These are phyloP conservation scores for Gavialis gangeticus DNA, from an alignment of 2,113 vertebrate species.

Conservation along the genomic window DNA sequence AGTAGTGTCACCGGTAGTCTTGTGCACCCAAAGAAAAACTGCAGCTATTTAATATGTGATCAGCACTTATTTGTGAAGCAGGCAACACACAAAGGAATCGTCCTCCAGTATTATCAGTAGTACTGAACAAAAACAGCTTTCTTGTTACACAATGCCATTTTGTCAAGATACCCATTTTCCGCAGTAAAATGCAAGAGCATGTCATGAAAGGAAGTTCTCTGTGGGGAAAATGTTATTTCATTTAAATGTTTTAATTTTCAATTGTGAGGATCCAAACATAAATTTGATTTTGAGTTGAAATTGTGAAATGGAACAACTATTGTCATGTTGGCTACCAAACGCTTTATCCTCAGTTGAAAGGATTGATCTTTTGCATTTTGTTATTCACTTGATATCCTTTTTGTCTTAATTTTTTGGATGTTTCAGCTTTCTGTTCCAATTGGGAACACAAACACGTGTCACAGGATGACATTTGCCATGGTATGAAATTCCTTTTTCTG, in stretches of 20 bases:
- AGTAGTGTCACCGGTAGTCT: neutral
- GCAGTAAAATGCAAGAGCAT: neutral
- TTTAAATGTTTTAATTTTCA: neutral
- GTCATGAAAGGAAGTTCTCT: neutral
- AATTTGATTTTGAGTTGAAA: neutral
- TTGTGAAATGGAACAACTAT: neutral
- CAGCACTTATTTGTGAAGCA: neutral
- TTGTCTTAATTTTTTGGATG: neutral
- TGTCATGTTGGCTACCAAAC: neutral
- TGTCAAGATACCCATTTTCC: neutral
- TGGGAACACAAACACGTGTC: too few relatives aligned
- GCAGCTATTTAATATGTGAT: neutral
- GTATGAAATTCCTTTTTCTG: neutral
- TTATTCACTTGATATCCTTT: neutral
- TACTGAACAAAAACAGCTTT: neutral
- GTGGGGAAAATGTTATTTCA: neutral
- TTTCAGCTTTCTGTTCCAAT: neutral
- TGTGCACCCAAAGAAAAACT: constrained; percentile 25
- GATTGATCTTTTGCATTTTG: neutral
- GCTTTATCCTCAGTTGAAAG: neutral
- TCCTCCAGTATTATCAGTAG: neutral
- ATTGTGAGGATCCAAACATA: neutral
- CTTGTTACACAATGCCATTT: neutral
- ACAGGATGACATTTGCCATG: too few relatives aligned
- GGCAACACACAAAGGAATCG: neutral